Evolutionary conservation across 2,797 vertebrate genomes (phyloP).

Genomic region (Podarcis lilfordi): DNA sequence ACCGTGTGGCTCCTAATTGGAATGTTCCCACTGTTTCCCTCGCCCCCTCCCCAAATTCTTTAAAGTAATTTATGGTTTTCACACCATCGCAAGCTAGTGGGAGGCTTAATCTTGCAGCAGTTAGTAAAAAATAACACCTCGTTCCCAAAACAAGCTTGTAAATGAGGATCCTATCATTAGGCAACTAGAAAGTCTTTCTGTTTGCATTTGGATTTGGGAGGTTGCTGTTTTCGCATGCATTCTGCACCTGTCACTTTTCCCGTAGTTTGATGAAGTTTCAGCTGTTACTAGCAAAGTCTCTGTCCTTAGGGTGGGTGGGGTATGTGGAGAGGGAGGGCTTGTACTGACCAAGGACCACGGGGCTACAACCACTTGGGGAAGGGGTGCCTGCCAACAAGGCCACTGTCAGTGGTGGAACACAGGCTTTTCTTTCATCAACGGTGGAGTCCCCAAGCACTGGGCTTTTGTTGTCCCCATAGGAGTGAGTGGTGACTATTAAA

Average conservation of each 20-base stretch:
- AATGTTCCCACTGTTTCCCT: conserved; percentile 63
- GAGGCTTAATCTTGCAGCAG: conserved; percentile 49
- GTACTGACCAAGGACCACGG: not conserved
- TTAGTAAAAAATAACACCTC: conserved; percentile 51
- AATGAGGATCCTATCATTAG: conserved; percentile 41
- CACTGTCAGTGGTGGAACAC: not conserved
- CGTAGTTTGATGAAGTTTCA: not conserved
- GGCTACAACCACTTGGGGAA: not conserved
- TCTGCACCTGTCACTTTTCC: conserved; percentile 13
- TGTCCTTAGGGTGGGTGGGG: not conserved
- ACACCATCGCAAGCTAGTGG: conserved; percentile 35
- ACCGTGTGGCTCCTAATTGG: conserved; percentile 59
- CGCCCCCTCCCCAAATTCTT: conserved; percentile 47
- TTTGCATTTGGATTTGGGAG: conserved; percentile 32
- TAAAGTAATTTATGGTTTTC: conserved; percentile 61
- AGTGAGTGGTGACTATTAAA: not conserved
- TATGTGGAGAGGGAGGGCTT: not conserved
- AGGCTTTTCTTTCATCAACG: not conserved
- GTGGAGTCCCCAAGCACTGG: not conserved
- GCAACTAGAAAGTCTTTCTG: conserved; percentile 18
- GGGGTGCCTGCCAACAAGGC: no score
- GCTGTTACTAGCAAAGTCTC: not conserved
- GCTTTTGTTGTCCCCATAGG: not conserved
- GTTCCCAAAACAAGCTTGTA: conserved; percentile 43
- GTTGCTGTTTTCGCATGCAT: not conserved